Base-by-base conservation (phyloP, 1,140 invertebrate genomes). In the Magallana ariakensis region DNA sequence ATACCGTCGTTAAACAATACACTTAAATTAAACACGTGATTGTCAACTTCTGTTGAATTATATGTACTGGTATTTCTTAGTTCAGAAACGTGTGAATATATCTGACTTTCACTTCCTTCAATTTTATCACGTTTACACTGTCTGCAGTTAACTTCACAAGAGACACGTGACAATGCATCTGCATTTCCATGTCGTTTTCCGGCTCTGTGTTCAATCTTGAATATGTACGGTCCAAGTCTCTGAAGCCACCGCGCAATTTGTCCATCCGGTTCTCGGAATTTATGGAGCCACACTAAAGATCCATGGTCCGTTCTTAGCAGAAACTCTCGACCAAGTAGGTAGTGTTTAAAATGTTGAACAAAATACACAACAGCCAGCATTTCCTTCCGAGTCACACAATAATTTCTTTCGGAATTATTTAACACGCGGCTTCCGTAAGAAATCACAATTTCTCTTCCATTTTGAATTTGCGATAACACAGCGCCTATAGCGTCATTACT, bases 41-140 rank as follows among this genome's bases (percentile, higher is more conserved):
- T 81, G 33, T 81, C 33, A 13, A 15, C 9, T 46, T 81, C 26
- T 53, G 53, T 15, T 13, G 53, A 53, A 15, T 15, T 19, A 33
- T 3, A 33, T 33, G 33, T 33, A 33, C 33, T 33, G 33, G 33
- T 33, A 81, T 81, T 81, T 46, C 80, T 81, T 81, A 81, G n/a
- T 46, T 81, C 80, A 19, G 33, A 15, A 16, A 81, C 80, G 46
- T 81, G 53, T 84, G 19, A 19, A 13, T 56, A 83, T 80, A 15
- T 54, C 33, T n/a, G n/a, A 62, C 56, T 86, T 46, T 4, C 46
- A 82, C 1, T 83, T 66, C 13, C 54, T 60, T 56, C 19, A 15
- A 1, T 87, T 54, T 82, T 62, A 54, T 54, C 83, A 83, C 58
- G 82, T 57, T 82, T 87, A 88, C 19, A 86, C 86, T 46, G 86